Percentiles rank a stretch among this genome's conserved stretches.
Evolutionary conservation across 2,113 vertebrate genomes (phyloP).

Genomic region (Vulpes vulpes): DNA sequence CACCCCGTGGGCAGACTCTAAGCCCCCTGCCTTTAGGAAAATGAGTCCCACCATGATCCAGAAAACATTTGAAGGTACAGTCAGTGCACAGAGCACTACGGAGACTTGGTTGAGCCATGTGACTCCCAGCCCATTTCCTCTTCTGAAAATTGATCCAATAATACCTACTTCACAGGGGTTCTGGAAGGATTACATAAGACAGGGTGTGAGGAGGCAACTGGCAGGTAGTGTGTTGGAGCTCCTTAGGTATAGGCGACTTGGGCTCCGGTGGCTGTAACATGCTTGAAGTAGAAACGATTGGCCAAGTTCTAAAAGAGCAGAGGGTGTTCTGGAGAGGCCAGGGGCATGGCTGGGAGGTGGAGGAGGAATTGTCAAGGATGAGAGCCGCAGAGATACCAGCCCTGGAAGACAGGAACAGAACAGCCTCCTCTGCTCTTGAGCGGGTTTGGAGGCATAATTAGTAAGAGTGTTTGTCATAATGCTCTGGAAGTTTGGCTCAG

Average conservation of each 20-base stretch:
- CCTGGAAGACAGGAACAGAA: not conserved
- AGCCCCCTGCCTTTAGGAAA: not conserved
- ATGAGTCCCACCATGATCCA: not conserved
- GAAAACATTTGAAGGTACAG: not conserved
- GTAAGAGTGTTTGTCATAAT: not conserved
- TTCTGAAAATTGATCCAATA: not conserved
- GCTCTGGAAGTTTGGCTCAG: not conserved
- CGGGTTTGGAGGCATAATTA: not conserved
- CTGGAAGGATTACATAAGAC: not conserved
- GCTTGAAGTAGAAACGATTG: not conserved
- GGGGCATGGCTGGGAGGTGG: not conserved
- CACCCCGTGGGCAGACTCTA: not conserved
- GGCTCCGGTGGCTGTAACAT: not conserved
- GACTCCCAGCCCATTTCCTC: not conserved
- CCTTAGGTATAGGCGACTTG: accelerated
- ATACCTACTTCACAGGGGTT: not conserved
- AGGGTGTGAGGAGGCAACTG: not conserved
- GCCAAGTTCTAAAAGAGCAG: not conserved
- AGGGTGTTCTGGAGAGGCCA: not conserved
- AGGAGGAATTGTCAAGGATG: not conserved
- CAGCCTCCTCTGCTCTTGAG: not conserved
- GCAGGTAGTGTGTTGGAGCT: not conserved
- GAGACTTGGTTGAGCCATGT: not conserved
- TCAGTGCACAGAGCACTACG: not conserved
- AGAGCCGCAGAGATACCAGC: not conserved